phyloP scores from a whole-genome alignment of 2,113 vertebrate genomes.

The Ammodramus savannarum region DNA sequence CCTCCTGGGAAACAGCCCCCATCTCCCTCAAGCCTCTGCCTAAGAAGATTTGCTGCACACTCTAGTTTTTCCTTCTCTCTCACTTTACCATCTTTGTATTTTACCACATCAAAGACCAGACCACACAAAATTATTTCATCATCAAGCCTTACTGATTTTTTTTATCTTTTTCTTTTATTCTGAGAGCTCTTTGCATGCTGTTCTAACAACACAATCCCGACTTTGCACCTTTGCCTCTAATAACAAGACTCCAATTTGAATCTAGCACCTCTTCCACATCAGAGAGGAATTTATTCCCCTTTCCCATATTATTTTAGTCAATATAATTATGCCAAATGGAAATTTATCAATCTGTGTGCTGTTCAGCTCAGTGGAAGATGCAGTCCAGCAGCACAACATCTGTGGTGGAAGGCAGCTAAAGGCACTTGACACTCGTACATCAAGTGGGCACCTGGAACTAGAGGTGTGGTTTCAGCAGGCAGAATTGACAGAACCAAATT shows the following conservation, averaged over 20 bases:
- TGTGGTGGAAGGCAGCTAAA: not conserved
- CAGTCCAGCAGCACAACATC: not conserved
- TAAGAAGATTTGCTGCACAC: not conserved
- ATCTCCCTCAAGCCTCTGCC: not conserved
- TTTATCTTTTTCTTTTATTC: not conserved
- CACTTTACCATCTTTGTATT: not conserved
- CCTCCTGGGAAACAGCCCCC: not conserved
- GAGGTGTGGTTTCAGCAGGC: not conserved
- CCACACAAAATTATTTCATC: not conserved
- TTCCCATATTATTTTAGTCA: not conserved
- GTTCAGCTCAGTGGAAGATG: not conserved
- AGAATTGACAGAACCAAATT: not conserved
- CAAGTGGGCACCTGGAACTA: slow-evolving; percentile 4
- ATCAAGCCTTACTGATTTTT: not conserved
- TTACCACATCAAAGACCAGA: not conserved
- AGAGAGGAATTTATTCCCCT: not conserved
- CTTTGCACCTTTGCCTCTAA: not conserved
- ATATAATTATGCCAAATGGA: not conserved
- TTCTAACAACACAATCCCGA: not conserved
- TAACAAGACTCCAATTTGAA: not conserved
- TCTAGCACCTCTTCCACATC: not conserved
- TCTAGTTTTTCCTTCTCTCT: not conserved
- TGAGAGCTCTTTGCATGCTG: not conserved
- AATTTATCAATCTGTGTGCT: not conserved
- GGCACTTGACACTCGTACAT: not conserved